Evolutionary conservation across 2,888 invertebrate genomes (phyloP).

Genomic region (Agriopis leucophaearia): DNA sequence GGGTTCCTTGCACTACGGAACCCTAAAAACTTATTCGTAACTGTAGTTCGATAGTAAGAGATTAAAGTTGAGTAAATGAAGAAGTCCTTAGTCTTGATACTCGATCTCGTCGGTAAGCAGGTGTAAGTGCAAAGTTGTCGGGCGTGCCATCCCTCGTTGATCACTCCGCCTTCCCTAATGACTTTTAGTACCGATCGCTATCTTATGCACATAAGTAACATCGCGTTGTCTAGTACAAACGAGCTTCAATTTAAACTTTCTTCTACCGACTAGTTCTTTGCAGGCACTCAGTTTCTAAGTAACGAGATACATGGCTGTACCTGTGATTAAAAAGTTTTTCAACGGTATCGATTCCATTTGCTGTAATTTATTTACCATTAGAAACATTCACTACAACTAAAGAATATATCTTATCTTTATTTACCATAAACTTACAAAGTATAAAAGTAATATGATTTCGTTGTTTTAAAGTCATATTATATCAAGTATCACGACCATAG

Average conservation of each 20-base stretch:
- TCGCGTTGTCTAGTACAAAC: slow-evolving; percentile 51
- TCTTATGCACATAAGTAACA: slow-evolving; percentile 50
- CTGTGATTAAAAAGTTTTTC: slow-evolving; percentile 11
- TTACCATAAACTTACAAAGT: slow-evolving; percentile 33
- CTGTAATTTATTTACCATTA: slow-evolving; percentile 12
- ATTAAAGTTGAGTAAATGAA: slow-evolving; percentile 2
- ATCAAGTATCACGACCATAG: slow-evolving; percentile 44
- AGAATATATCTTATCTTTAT: slow-evolving; percentile 17
- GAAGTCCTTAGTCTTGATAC: slow-evolving; percentile 4
- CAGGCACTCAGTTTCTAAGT: slow-evolving; percentile 7
- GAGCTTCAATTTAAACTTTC: slow-evolving; percentile 49
- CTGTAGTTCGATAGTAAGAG: background rate
- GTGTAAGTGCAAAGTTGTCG: slow-evolving; percentile 66
- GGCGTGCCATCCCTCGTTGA: slow-evolving; percentile 60
- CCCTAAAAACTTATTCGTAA: background rate
- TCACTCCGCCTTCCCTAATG: slow-evolving; percentile 64
- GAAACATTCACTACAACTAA: slow-evolving; percentile 11
- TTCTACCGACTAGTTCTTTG: slow-evolving; percentile 32
- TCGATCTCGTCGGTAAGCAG: slow-evolving; percentile 42
- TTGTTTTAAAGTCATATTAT: slow-evolving; percentile 43
- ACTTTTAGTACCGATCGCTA: slow-evolving; percentile 64
- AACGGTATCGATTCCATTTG: slow-evolving; percentile 2
- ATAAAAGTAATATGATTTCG: slow-evolving; percentile 52
- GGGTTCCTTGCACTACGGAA: too few relatives aligned
- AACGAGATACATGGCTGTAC: slow-evolving; percentile 11